These are phyloP conservation scores for Terrapene triunguis DNA, from an alignment of 2,113 vertebrate species.

Conservation along the genomic window DNA sequence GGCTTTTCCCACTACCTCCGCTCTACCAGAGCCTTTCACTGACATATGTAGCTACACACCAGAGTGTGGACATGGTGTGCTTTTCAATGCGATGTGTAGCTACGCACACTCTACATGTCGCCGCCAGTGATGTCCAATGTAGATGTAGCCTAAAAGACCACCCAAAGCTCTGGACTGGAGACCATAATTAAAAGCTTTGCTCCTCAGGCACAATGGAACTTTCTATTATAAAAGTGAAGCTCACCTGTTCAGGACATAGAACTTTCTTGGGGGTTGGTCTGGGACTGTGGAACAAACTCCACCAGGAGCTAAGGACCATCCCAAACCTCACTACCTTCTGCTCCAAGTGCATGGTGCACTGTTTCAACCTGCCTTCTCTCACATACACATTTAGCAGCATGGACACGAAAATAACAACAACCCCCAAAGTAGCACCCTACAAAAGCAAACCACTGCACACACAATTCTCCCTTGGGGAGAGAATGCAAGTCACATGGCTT, in stretches of 20 bases:
- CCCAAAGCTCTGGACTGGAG: not conserved
- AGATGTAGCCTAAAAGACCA: not conserved
- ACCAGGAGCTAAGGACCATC: not conserved
- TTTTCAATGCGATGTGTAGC: not conserved
- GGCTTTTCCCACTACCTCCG: not conserved
- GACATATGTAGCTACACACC: not conserved
- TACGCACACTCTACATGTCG: not conserved
- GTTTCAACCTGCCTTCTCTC: not conserved
- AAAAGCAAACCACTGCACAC: not conserved
- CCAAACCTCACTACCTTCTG: not conserved
- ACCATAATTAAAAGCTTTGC: rapidly evolving
- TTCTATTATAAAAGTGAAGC: not conserved
- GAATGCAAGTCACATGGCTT: not conserved
- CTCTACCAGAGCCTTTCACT: not conserved
- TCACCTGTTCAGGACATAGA: not conserved
- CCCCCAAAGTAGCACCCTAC: not conserved
- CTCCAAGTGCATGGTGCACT: not conserved
- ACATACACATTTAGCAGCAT: not conserved
- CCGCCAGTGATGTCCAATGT: not conserved
- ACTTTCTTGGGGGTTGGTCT: not conserved
- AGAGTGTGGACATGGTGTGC: not conserved
- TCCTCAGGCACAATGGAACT: not conserved
- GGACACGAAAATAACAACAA: not conserved
- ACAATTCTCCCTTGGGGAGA: not conserved
- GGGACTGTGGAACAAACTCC: not conserved